Conservation (phyloP, 2,797 vertebrate species). For the Caiman crocodilus region DNA sequence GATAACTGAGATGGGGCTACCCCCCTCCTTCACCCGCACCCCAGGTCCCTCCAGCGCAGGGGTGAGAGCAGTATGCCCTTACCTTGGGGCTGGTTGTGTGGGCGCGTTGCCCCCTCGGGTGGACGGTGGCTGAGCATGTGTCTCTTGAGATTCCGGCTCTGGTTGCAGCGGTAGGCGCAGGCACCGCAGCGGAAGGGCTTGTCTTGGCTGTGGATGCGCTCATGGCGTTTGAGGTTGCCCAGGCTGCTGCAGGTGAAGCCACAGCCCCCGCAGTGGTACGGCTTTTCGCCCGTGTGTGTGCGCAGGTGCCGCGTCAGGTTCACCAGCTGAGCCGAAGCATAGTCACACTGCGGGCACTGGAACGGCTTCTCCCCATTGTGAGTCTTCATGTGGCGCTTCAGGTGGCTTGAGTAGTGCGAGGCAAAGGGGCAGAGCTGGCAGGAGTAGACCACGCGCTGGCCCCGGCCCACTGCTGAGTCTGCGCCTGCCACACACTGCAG, state of each 20-base stretch:
- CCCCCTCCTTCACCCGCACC: too few species aligned
- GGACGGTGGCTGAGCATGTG: conserved; percentile 79
- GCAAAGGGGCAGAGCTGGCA: conserved; percentile 94
- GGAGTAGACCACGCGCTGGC: conserved; percentile 85
- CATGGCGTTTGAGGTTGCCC: conserved; percentile 95
- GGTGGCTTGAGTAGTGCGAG: conserved; percentile 97
- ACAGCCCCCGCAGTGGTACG: conserved; percentile 92
- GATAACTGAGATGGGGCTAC: too few species aligned
- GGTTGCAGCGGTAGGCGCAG: conserved; percentile 86
- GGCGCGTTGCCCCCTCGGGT: conserved; percentile 20
- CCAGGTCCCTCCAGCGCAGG: too few species aligned
- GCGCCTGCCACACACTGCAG: conserved; percentile 85
- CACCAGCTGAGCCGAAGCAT: conserved; percentile 95
- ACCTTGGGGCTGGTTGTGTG: conserved; percentile 48
- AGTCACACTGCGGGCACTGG: conserved; percentile 91
- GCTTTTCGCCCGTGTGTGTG: conserved; percentile 97
- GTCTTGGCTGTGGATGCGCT: conserved; percentile 92
- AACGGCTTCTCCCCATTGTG: conserved; percentile 97
- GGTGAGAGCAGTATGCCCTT: neutral
- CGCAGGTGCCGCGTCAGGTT: conserved; percentile 95
- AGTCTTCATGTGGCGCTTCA: conserved; percentile 97
- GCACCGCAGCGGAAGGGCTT: conserved; percentile 82
- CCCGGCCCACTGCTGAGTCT: conserved; percentile 61
- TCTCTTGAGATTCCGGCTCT: conserved; percentile 80
- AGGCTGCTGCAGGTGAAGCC: conserved; percentile 95